Percentiles rank a stretch among this genome's conserved stretches.
These are phyloP conservation scores for Etheostoma perlongum DNA, from an alignment of 2,797 vertebrate genomes.

Conservation along the genomic window DNA sequence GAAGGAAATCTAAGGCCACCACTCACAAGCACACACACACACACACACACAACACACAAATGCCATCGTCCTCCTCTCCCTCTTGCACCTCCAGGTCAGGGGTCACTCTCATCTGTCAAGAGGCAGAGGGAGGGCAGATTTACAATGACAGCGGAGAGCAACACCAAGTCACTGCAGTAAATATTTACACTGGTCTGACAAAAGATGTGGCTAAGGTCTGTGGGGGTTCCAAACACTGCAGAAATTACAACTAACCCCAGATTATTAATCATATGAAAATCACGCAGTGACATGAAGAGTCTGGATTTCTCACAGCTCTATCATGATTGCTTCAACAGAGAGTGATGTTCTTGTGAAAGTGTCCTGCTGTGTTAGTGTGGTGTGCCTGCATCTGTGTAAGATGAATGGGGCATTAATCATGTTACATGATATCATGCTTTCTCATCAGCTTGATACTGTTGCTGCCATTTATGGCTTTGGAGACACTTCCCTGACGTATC, in stretches of 20 bases:
- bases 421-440: constrained; percentile 57
- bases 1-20: constrained; percentile 52
- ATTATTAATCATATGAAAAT: constrained; percentile 73
- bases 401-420: constrained; percentile 70
- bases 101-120: constrained; percentile 79
- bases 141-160: constrained; percentile 78
- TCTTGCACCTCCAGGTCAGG: constrained; percentile 76
- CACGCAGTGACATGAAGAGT: constrained; percentile 47
- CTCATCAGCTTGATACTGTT: constrained; percentile 49
- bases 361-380: constrained; percentile 41
- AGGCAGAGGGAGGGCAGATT: constrained; percentile 77
- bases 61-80: constrained; percentile 66
- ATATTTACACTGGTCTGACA: constrained; percentile 83
- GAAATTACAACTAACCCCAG: constrained; percentile 58
- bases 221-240: constrained; percentile 58
- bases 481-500: constrained; percentile 63
- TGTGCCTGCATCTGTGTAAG: constrained; percentile 41
- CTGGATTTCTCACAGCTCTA: constrained; percentile 56
- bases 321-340: constrained; percentile 55
- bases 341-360: constrained; percentile 56
- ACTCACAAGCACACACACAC: constrained; percentile 31
- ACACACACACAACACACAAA: constrained; percentile 55
- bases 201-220: constrained; percentile 75
- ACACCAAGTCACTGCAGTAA: constrained; percentile 78
- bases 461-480: constrained; percentile 52